Evolutionary conservation across 2,113 vertebrate genomes (phyloP).

Genomic region (Lepisosteus oculatus): DNA sequence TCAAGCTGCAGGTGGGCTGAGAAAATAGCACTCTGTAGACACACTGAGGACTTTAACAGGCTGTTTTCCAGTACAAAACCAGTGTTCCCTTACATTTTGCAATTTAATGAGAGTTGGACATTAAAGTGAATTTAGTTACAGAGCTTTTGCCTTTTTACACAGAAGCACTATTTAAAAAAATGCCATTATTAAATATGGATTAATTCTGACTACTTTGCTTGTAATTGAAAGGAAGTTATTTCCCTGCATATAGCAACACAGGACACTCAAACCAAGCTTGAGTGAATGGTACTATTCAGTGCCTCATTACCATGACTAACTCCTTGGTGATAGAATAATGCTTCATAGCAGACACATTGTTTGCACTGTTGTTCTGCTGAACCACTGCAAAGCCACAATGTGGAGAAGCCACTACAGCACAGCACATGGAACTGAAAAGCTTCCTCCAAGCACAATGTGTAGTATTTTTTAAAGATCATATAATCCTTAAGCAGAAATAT

Average conservation of each 20-base stretch:
- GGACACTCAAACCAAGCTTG: conserved; percentile 7
- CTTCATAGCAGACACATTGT: background rate
- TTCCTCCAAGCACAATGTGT: too few species aligned
- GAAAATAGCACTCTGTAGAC: conserved; percentile 25
- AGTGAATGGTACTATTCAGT: conserved; percentile 62
- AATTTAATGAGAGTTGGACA: conserved; percentile 19
- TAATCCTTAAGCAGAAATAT: too few species aligned
- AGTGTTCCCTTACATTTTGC: conserved; percentile 24
- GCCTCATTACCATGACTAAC: conserved; percentile 58
- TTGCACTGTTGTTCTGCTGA: background rate
- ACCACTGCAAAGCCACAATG: too few species aligned
- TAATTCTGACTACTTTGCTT: conserved; percentile 26
- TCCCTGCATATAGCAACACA: conserved; percentile 26
- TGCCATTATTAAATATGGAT: conserved; percentile 9
- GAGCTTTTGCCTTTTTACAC: conserved; percentile 26
- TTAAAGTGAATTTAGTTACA: conserved; percentile 30
- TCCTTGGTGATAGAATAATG: conserved; percentile 1
- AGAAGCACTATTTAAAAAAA: conserved; percentile 22
- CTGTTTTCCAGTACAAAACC: conserved; percentile 24
- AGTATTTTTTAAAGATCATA: too few species aligned
- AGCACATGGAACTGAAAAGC: too few species aligned
- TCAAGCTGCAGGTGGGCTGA: conserved; percentile 40
- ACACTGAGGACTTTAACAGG: conserved; percentile 24
- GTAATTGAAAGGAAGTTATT: conserved; percentile 11
- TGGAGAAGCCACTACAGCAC: too few species aligned